Evolutionary conservation across 2,113 vertebrate species (phyloP).

Genomic region (Chauna torquata): DNA sequence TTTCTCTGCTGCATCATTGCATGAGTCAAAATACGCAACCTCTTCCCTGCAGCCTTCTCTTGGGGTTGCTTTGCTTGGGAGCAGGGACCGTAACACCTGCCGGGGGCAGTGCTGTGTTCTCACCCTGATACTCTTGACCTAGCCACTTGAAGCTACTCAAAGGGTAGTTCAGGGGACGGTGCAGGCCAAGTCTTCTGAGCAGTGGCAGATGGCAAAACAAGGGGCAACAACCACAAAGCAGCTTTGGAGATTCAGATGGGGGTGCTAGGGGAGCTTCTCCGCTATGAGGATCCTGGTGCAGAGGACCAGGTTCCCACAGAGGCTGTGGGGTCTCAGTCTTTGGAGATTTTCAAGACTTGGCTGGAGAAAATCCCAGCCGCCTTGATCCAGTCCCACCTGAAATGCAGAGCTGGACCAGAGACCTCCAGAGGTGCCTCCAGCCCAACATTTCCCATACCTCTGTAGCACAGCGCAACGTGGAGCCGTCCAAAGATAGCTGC

Average conservation of each 20-base stretch:
- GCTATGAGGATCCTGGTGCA: rapidly evolving
- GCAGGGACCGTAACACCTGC: not conserved
- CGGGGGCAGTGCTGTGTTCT: not conserved
- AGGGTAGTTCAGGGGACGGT: not conserved
- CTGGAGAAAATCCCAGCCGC: not conserved
- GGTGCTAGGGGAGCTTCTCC: not conserved
- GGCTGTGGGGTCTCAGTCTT: not conserved
- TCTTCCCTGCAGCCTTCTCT: not conserved
- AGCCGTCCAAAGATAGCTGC: not conserved
- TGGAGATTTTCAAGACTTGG: not conserved
- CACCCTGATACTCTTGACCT: not conserved
- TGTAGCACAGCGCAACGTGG: rapidly evolving
- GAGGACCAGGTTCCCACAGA: not conserved
- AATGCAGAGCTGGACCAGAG: not conserved
- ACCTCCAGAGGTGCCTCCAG: not conserved
- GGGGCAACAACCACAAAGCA: not conserved
- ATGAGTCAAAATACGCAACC: not conserved
- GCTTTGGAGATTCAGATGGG: not conserved
- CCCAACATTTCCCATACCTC: not conserved
- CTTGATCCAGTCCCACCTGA: not conserved
- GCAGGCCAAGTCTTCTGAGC: not conserved
- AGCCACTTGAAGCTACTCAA: not conserved
- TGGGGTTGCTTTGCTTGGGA: not conserved
- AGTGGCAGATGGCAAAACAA: not conserved
- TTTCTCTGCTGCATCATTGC: slow-evolving; percentile 3